These are phyloP conservation scores for Megalurothrips usitatus DNA, from an alignment of 2,888 invertebrate genomes.

Conservation along the genomic window DNA sequence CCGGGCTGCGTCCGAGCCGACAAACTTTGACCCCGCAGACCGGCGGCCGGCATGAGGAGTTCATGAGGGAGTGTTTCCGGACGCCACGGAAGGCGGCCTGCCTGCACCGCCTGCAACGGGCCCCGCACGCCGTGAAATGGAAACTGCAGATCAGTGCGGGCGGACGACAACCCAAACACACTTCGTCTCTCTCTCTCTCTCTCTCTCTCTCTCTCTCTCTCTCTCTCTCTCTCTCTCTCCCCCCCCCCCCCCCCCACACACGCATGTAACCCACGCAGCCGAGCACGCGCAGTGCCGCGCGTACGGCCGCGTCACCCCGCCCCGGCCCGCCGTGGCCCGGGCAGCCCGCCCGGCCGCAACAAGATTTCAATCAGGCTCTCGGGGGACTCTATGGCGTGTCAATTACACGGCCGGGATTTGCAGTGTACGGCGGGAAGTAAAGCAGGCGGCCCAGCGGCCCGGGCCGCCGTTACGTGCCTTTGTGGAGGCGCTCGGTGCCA, in stretches of 20 bases:
- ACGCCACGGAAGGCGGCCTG: background rate
- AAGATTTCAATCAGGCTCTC: conserved; percentile 7
- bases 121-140: background rate
- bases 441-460: no score
- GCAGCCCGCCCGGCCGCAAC: background rate
- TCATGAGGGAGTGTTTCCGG: background rate
- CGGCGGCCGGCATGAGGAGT: background rate
- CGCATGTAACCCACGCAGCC: no score
- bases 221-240: no score
- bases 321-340: background rate
- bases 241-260: no score
- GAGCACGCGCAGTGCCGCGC: no score
- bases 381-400: background rate
- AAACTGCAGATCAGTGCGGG: no score
- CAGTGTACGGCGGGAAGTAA: background rate
- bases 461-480: no score
- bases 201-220: no score
- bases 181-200: background rate
- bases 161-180: no score
- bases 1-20: background rate
- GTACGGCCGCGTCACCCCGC: no score
- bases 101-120: background rate
- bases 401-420: background rate
- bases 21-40: background rate
- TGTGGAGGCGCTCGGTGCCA: no score